Evolutionary conservation across 2,888 invertebrate genomes (phyloP), one percentile per base, ranked within the genome.

Genomic region (Tribolium freemani): DNA sequence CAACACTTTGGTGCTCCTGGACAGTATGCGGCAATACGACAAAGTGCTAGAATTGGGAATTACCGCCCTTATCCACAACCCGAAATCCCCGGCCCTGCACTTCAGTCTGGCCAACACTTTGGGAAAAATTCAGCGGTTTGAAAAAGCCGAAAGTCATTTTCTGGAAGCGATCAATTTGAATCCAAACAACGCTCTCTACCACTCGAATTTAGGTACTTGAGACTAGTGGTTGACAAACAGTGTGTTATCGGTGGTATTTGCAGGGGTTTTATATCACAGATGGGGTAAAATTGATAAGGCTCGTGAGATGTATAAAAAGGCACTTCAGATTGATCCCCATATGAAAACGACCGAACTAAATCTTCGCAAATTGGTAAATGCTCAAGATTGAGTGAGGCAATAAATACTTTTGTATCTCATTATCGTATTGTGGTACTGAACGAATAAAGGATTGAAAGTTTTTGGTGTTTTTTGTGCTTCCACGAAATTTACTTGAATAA

Each of bases 211-310:
- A 78, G 97, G 97, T 95, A 87, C 26, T 26, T 26, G 26, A 5
- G 5, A 26, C 26, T 26, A 26, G 26, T 26, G 38, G 48, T 45
- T 30, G 20, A 1, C 13, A 48, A 51, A 11, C 10, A 30, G 5
- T 54, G 5, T 54, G 5, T 10, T 26, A 11, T 48, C 48, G 8
- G 6, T 6, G 13, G 10, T 48, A 20, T 73, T 87, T 88, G 58
- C 84, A 94, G 95, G 95, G 70, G 96, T 97, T 13, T 88, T 97
- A n/a, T 97, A 97, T 85, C 97, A 97, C 87, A 91, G 96, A 16
- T 96, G 96, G 96, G 93, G 93, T 75, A 95, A 93, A 86, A 88
- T 90, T 71, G 88, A 90, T 4, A 87, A 90, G 78, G 97, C 97
- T 0, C 90, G 92, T 82, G 85, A 89, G 75, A 91, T 93, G 87